Percentiles rank a stretch among this genome's conserved stretches.
phyloP scores from a whole-genome alignment of 1,140 invertebrate genomes.

The Drosophila pseudoananassae region DNA sequence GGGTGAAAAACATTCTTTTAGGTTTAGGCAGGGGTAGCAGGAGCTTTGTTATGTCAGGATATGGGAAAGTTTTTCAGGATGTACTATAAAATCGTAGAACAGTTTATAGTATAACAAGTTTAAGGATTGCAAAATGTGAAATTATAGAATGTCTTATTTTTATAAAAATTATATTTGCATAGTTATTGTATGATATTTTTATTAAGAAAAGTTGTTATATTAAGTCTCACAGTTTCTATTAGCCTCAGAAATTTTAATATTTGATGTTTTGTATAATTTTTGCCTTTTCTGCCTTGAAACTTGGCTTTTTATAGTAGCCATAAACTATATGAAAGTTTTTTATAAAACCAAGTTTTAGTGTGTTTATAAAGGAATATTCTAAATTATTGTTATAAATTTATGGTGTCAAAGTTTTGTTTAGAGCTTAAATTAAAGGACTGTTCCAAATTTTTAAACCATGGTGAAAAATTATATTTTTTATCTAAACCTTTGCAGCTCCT shows the following conservation, averaged over 20 bases:
- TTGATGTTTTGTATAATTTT: background rate
- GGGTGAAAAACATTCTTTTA: slow-evolving; percentile 3
- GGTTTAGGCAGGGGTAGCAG: background rate
- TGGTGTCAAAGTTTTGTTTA: background rate
- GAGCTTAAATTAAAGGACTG: background rate
- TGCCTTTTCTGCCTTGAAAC: background rate
- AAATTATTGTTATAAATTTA: background rate
- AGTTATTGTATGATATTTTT: background rate
- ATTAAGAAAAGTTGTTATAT: background rate
- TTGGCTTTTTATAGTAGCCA: background rate
- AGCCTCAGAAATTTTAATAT: no score
- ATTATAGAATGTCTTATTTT: background rate
- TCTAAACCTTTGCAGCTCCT: background rate
- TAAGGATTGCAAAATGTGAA: background rate
- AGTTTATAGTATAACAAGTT: background rate
- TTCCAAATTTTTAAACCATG: background rate
- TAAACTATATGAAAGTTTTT: background rate
- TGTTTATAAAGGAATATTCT: background rate
- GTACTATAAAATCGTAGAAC: background rate
- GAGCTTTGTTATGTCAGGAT: slow-evolving; percentile 4
- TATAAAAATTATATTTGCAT: background rate
- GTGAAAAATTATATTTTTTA: background rate
- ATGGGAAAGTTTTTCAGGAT: no score
- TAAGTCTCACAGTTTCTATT: no score
- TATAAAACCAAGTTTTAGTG: slow-evolving; percentile 46